A percentile compares a stretch with the other conserved stretches of the same genome.
phyloP scores from a whole-genome alignment of 2,113 vertebrate genomes.

The Abramis brama region DNA sequence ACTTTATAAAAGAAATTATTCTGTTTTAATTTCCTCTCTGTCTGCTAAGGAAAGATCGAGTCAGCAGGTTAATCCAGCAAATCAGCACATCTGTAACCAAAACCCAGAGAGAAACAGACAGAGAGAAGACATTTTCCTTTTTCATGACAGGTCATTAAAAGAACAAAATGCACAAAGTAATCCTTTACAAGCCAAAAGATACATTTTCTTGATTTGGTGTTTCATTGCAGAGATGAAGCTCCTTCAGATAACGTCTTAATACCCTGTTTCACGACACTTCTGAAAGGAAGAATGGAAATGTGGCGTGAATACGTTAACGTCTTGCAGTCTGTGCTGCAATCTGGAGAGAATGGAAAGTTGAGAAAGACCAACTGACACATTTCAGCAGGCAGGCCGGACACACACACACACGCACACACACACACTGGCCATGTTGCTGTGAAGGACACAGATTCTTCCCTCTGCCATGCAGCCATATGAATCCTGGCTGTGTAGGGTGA shows the following conservation, averaged over 20 bases:
- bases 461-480: conserved; percentile 48
- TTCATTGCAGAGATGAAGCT: conserved; percentile 53
- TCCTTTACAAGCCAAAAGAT: conserved; percentile 26
- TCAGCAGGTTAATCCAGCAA: conserved; percentile 17
- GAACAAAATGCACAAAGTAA: conserved; percentile 18
- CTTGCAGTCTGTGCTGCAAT: conserved; percentile 63
- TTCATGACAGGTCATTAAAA: conserved; percentile 16
- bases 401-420: no score
- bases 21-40: conserved; percentile 41
- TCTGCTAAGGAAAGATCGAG: conserved; percentile 15
- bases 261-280: conserved; percentile 49
- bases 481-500: conserved; percentile 49
- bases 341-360: conserved; percentile 55
- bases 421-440: conserved; percentile 34
- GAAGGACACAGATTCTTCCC: conserved; percentile 42
- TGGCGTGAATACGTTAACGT: conserved; percentile 64
- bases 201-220: conserved; percentile 43
- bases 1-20: conserved; percentile 12
- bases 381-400: conserved; percentile 42
- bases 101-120: conserved; percentile 20
- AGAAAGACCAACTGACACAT: conserved; percentile 56
- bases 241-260: conserved; percentile 53
- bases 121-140: conserved; percentile 17
- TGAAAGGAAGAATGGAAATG: conserved; percentile 49
- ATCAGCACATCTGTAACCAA: conserved; percentile 34